Evolutionary conservation across 2,113 vertebrate species (phyloP).

Genomic region (Microcebus jonahi): DNA sequence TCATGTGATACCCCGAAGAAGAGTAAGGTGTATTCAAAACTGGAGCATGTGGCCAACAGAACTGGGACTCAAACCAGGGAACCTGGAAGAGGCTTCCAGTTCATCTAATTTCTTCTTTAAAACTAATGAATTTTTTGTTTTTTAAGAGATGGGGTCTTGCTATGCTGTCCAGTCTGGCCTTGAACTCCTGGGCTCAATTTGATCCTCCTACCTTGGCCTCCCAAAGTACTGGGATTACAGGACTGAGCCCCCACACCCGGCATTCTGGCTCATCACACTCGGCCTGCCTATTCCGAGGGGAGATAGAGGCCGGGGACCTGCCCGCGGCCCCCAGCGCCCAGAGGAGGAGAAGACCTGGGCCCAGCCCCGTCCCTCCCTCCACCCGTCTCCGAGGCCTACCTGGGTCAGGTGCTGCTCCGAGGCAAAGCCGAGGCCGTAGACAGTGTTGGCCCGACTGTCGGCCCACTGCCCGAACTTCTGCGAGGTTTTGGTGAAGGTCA

Average conservation of each 20-base stretch:
- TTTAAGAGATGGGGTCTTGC: no score
- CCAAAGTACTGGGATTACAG: no score
- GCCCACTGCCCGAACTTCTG: conserved; percentile 99
- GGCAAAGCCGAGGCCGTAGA: conserved; percentile 96
- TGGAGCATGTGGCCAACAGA: not conserved
- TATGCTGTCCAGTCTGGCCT: no score
- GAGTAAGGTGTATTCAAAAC: not conserved
- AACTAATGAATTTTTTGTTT: no score
- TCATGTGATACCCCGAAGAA: not conserved
- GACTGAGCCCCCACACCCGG: no score
- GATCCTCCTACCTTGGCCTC: no score
- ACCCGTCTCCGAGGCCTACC: conserved; percentile 72
- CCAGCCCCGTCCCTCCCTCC: not conserved
- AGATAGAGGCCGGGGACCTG: not conserved
- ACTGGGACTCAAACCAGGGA: not conserved
- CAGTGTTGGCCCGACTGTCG: conserved; percentile 96
- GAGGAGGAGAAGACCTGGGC: not conserved
- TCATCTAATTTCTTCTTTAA: not conserved
- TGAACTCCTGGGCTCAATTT: no score
- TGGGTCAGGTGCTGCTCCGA: conserved; percentile 97
- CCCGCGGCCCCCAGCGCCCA: not conserved
- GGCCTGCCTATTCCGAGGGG: not conserved
- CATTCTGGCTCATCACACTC: not conserved
- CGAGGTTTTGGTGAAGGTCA: conserved; percentile 98
- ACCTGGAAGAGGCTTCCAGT: not conserved